Conservation (phyloP, 2,797 vertebrate genomes). For the Tiaroga cobitis region DNA sequence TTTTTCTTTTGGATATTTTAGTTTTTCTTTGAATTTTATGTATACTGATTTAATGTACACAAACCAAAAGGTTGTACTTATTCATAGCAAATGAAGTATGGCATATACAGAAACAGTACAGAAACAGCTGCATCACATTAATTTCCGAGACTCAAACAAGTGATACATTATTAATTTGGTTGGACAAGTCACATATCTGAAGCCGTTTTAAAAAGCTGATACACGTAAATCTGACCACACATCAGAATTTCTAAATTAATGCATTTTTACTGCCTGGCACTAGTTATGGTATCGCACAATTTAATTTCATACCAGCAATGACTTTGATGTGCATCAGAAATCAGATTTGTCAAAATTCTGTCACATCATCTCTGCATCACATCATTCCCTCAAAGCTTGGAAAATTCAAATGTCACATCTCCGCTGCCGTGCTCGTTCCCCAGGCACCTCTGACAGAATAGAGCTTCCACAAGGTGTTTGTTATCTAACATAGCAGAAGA, state of each 20-base stretch:
- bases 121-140: not conserved
- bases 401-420: conserved; percentile 29
- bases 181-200: not conserved
- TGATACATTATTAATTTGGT: not conserved
- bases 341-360: conserved; percentile 24
- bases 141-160: not conserved
- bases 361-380: conserved; percentile 20
- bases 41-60: not conserved
- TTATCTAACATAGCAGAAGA: conserved; percentile 3
- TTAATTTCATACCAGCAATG: conserved; percentile 1
- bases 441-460: not conserved
- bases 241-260: not conserved
- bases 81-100: not conserved
- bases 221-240: not conserved
- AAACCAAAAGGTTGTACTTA: not conserved
- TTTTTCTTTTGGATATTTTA: not conserved
- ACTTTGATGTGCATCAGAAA: conserved; percentile 10
- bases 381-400: conserved; percentile 1
- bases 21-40: not conserved
- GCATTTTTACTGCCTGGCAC: not conserved
- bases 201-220: not conserved
- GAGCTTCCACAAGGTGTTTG: conserved; percentile 8
- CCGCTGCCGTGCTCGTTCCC: not conserved
- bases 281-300: not conserved
- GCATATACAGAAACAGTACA: not conserved